Percentiles rank a stretch among this genome's conserved stretches.
Evolutionary conservation across 2,113 vertebrate genomes (phyloP).

Genomic region (Otocyon megalotis): DNA sequence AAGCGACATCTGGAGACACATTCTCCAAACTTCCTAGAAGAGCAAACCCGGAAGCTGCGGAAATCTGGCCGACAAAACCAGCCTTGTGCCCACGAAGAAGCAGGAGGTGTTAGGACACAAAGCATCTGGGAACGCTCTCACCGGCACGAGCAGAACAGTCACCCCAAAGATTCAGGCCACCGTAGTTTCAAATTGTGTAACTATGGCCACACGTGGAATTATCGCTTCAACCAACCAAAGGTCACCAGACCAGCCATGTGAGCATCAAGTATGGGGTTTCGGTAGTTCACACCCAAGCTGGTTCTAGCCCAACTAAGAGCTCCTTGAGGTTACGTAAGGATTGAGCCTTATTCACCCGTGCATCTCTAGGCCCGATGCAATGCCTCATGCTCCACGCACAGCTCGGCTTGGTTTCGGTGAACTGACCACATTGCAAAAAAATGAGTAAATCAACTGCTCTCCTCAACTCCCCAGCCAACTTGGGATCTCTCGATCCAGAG

Average conservation of each 20-base stretch:
- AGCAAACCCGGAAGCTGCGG: neutral
- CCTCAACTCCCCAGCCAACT: neutral
- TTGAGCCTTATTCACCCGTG: neutral
- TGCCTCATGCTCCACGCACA: fast-evolving
- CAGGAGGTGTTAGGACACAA: neutral
- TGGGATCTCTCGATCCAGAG: neutral
- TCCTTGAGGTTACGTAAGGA: neutral
- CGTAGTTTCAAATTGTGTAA: too few species aligned
- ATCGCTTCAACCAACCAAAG: neutral
- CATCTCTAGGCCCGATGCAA: too few species aligned
- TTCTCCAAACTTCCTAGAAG: neutral
- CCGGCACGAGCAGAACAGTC: neutral
- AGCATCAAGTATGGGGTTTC: too few species aligned
- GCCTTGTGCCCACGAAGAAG: neutral
- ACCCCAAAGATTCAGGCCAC: neutral
- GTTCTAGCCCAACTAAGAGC: neutral
- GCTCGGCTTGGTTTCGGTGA: neutral
- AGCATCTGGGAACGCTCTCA: neutral
- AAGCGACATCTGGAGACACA: neutral
- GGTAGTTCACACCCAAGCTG: neutral
- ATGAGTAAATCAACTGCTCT: neutral
- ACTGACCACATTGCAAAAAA: neutral
- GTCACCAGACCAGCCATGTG: neutral
- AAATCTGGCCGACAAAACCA: neutral
- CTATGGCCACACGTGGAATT: neutral